Evolutionary conservation across 2,113 vertebrate genomes (phyloP).

Genomic region (Sylvilagus bachmani): DNA sequence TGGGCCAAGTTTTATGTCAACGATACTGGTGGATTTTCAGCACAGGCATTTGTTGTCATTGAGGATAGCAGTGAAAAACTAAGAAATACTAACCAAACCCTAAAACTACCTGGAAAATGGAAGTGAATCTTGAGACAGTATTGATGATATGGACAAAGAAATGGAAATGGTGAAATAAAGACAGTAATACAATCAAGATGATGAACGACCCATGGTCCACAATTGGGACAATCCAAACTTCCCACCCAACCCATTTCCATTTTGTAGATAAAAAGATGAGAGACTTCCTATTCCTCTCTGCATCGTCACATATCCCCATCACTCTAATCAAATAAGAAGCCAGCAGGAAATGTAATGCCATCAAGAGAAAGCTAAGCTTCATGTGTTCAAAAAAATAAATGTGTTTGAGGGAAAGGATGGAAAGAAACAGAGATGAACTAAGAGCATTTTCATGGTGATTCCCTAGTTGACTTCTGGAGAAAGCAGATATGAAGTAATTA

Average conservation of each 20-base stretch:
- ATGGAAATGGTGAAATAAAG: not conserved
- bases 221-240: not conserved
- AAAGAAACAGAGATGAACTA: not conserved
- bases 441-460: not conserved
- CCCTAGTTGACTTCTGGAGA: not conserved
- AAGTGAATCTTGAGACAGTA: not conserved
- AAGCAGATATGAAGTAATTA: not conserved
- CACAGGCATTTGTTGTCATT: not conserved
- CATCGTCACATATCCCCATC: not conserved
- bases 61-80: not conserved
- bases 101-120: not conserved
- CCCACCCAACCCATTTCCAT: not conserved
- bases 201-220: not conserved
- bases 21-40: not conserved
- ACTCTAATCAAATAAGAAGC: not conserved
- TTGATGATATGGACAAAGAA: not conserved
- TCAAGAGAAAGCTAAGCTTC: constrained; percentile 25
- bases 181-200: not conserved
- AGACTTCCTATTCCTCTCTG: not conserved
- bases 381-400: not conserved
- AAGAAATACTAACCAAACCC: not conserved
- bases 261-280: not conserved
- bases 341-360: not conserved
- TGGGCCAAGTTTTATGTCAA: not conserved
- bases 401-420: not conserved